Evolutionary conservation across 1,140 invertebrate genomes (phyloP), one percentile per base, ranked within the genome.

Genomic region (Cydia strobilella): DNA sequence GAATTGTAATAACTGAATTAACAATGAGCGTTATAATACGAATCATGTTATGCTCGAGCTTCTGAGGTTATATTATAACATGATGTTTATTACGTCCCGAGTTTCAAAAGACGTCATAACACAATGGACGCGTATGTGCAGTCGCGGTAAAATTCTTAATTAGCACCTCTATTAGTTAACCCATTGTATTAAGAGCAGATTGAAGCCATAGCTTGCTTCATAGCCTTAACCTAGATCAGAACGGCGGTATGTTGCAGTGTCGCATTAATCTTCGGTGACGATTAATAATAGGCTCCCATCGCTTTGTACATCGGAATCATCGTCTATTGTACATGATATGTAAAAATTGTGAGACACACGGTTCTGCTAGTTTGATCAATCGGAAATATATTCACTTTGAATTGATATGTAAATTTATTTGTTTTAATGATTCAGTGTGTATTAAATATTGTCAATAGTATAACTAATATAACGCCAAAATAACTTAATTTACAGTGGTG

Each of bases 241-340:
- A 83, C 78, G 80, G 76, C 77, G 80, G 86, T 82, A 82, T 82
- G 81, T 79, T 75, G 78, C 74, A 77, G 72, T 86, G 89, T 88
- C 88, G 81, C 81, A 90, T 90, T 84, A 90, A 90, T 90, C 88
- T 90, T 85, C 78, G 75, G 73, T 78, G 85, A 82, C 87, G 81
- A 90, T 87, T 90, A 88, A 89, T 88, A 87, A 87, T 81, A 79
- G 76, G 80, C 83, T 88, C 81, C 85, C 83, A 87, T 82, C 79
- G 86, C 84, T 86, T 86, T 87, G 86, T 82, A 75, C 83, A 87
- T 86, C 79, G 75, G 85, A 87, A 90, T 87, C 86, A 89, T 89
- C 82, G 79, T 51, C 88, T 85, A 90, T 91, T 91, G 90, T 91
- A 77, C 79, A 75, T 74, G 78, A 82, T 84, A 79, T 86, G 80